Conservation (phyloP, 1,140 invertebrate species). For the Aphelinus certus region DNA sequence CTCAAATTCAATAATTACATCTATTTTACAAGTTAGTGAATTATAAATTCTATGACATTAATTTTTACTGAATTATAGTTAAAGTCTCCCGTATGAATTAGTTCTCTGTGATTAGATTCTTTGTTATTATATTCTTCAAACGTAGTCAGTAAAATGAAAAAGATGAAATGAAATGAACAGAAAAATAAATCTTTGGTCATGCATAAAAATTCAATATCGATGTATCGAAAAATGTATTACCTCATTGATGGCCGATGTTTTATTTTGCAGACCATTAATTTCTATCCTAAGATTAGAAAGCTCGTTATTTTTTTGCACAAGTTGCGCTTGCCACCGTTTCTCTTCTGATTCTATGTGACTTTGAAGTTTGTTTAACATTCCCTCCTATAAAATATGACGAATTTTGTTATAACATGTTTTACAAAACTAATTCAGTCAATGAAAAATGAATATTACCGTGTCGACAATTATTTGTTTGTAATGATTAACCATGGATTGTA, state of each 20-base stretch:
- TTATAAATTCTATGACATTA: too few relatives aligned
- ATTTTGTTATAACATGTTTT: constrained; percentile 17
- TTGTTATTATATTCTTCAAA: too few relatives aligned
- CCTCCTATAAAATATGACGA: constrained; percentile 67
- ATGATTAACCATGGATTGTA: constrained; percentile 74
- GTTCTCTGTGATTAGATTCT: too few relatives aligned
- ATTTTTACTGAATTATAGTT: too few relatives aligned
- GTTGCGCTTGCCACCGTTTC: constrained; percentile 72
- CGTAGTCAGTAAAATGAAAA: too few relatives aligned
- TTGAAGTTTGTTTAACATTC: constrained; percentile 75
- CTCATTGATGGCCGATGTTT: constrained; percentile 45
- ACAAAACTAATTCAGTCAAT: background rate
- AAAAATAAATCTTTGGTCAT: too few relatives aligned
- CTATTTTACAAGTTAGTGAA: too few relatives aligned
- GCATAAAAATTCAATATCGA: too few relatives aligned
- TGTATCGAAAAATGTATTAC: constrained; percentile 30
- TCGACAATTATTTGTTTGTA: constrained; percentile 80
- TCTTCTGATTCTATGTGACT: constrained; percentile 76
- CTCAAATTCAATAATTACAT: too few relatives aligned
- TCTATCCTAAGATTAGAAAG: constrained; percentile 68
- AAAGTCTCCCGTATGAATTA: too few relatives aligned
- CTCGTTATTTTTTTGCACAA: constrained; percentile 71
- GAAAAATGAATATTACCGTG: constrained; percentile 66
- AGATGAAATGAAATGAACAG: too few relatives aligned
- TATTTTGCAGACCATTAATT: constrained; percentile 54